Evolutionary conservation across 1,140 invertebrate genomes (phyloP), one percentile per base, ranked within the genome.

Genomic region (Aphelinus atriplicis): DNA sequence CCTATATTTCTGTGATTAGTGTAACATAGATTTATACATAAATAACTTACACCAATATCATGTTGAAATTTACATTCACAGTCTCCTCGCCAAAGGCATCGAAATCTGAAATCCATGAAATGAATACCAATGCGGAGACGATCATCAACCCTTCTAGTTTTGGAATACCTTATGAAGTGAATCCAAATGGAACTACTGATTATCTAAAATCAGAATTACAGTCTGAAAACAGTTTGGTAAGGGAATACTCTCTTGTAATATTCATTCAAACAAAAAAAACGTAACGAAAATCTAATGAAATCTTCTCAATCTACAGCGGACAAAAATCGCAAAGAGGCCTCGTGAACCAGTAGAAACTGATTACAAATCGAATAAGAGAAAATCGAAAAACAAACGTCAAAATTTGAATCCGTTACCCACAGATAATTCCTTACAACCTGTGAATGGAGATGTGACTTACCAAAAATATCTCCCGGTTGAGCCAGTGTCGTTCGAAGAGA

Each of bases 391-490:
- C 1, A 62, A 47, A 42, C 26, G 45, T 48, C 42, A 58, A n/a
- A 64, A 62, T 68, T 42, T 69, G 9, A 53, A 68, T 46, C 4
- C 61, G 56, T 26, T 65, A 4, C 56, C 46, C 55, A 42, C 63
- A 6, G 51, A 68, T 62, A 47, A 62, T 55, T 55, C 56, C 42
- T 2, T 56, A 5, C 9, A 64, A 1, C 64, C 58, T 42, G 7
- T 50, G 2, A 71, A 61, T 26, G 69, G 69, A 56, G 69, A 76
- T 61, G n/a, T 68, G 62, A 53, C 53, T 55, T 76, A 46, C 62
- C 75, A 58, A 26, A 42, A 55, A n/a, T 76, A 62, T 46, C 61
- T 72, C 47, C 63, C 53, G 71, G 56, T 66, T 51, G 61, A 75
- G 43, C 46, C 74, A 5, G 48, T 65, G 42, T 2, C 66, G 3